phyloP scores from a whole-genome alignment of 2,113 vertebrate species.

The Benitochromis conjunctus region DNA sequence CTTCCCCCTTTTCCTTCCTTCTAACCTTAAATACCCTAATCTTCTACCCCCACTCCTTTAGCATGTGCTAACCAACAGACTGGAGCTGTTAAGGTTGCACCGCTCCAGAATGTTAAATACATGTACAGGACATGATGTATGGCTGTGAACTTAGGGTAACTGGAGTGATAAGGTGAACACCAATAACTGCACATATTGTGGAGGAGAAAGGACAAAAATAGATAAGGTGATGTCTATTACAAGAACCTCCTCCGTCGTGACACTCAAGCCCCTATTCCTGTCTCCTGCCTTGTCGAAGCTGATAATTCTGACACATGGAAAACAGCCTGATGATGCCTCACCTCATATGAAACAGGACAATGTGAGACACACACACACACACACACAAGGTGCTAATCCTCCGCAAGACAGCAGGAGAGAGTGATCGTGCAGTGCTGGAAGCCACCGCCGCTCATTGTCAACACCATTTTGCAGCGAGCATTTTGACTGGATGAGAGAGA shows the following conservation, averaged over 20 bases:
- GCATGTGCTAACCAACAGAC: background rate
- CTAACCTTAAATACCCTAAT: background rate
- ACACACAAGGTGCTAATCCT: constrained; percentile 12
- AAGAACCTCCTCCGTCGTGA: background rate
- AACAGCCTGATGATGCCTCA: background rate
- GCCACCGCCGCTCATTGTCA: constrained; percentile 25
- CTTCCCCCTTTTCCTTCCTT: background rate
- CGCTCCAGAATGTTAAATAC: background rate
- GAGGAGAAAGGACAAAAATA: background rate
- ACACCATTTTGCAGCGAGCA: constrained; percentile 29
- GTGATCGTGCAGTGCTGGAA: background rate
- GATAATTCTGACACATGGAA: constrained; percentile 28
- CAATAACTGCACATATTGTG: background rate
- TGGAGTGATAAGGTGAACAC: background rate
- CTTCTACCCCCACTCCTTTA: background rate
- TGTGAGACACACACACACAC: background rate
- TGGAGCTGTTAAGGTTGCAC: background rate
- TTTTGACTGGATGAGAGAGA: constrained; percentile 6
- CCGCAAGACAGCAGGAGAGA: constrained; percentile 17
- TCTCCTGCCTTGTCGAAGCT: constrained; percentile 28
- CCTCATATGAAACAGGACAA: constrained; percentile 10
- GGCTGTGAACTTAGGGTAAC: background rate
- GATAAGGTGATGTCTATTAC: background rate
- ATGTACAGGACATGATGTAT: background rate
- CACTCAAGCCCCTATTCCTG: background rate